Conservation (phyloP, 2,888 invertebrate species). For the Cacoxenus indagator region DNA sequence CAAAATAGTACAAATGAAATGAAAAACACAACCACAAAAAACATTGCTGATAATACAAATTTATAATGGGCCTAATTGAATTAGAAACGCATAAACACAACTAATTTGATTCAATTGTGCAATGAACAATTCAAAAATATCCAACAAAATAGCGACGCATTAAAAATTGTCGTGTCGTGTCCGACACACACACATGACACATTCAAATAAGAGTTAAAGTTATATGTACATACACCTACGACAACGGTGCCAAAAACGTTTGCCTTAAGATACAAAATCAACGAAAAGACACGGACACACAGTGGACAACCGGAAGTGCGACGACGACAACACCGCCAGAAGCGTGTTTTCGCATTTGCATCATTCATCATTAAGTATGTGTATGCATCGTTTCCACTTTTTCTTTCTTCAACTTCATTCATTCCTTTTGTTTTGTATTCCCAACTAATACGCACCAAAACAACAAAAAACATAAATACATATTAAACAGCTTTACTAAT, state of each 20-base stretch:
- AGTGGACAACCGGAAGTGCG: conserved; percentile 4
- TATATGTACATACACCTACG: neutral
- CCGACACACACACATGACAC: neutral
- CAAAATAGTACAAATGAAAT: too few species aligned
- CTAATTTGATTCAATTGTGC: neutral
- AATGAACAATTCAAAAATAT: neutral
- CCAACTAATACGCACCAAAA: conserved; percentile 27
- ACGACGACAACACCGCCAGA: neutral
- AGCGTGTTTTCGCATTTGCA: conserved; percentile 15
- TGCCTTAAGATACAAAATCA: neutral
- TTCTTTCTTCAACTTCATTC: neutral
- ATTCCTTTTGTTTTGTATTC: neutral
- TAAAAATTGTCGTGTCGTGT: neutral
- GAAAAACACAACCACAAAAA: too few species aligned
- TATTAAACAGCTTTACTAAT: too few species aligned
- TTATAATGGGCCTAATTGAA: neutral
- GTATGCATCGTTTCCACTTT: neutral
- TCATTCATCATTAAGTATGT: neutral
- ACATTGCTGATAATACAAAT: too few species aligned
- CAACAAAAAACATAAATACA: conserved; percentile 25
- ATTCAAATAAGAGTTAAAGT: neutral
- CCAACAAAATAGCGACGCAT: neutral
- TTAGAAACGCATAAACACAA: neutral
- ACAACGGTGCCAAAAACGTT: neutral
- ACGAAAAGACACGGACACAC: neutral